Conservation (phyloP, 2,113 vertebrate species). For the Cranoglanis bouderius region DNA sequence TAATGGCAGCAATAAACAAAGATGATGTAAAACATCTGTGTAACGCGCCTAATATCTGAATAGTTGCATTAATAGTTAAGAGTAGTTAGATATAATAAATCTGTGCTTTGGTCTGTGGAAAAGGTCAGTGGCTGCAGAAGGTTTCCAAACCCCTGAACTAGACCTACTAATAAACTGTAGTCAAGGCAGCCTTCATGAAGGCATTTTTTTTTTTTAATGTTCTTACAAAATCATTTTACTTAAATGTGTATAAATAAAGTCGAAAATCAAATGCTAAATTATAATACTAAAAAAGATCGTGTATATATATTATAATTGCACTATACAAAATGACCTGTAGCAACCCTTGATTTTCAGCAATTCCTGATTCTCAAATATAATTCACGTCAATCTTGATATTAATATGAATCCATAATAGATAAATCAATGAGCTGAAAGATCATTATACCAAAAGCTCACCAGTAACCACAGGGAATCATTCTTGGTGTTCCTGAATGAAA, state of each 20-base stretch:
- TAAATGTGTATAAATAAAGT: background rate
- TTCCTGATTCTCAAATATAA: background rate
- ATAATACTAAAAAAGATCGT: background rate
- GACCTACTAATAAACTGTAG: background rate
- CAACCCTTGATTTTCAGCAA: background rate
- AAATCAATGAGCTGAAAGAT: background rate
- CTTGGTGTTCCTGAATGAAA: constrained; percentile 16
- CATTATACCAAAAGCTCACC: background rate
- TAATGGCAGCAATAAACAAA: background rate
- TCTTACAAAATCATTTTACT: background rate
- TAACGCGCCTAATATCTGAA: background rate
- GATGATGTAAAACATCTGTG: background rate
- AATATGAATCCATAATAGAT: constrained; percentile 4
- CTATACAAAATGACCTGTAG: background rate
- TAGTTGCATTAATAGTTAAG: background rate
- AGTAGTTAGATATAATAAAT: background rate
- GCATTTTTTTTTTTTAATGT: background rate
- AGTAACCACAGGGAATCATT: background rate
- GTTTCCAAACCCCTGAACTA: background rate
- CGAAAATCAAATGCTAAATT: background rate
- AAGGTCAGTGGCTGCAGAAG: background rate
- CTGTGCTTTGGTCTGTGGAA: background rate
- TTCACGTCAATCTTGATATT: background rate
- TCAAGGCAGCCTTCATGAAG: background rate
- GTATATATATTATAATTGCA: background rate